Conservation (phyloP, 2,113 vertebrate species). For the Ageneiosus marmoratus region DNA sequence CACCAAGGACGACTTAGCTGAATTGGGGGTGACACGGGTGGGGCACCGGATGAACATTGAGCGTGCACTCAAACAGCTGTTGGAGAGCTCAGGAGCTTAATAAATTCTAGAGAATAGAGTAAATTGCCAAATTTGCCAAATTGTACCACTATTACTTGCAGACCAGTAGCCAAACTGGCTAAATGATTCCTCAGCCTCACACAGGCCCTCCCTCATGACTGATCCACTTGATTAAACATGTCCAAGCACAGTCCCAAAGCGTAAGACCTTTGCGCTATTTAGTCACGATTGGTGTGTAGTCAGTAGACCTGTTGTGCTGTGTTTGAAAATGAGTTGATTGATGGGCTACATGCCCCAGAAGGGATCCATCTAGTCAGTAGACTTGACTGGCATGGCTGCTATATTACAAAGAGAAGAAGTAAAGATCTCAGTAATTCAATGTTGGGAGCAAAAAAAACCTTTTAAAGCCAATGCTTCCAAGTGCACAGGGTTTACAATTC, state of each 20-base stretch:
- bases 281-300: neutral
- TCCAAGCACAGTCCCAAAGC: neutral
- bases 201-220: neutral
- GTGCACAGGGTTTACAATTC: constrained; percentile 46
- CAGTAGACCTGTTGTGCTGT: constrained; percentile 23
- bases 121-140: constrained; percentile 33
- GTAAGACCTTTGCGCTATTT: constrained; percentile 1
- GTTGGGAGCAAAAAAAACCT: constrained; percentile 24
- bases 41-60: constrained; percentile 99
- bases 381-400: constrained; percentile 20
- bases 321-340: constrained; percentile 9
- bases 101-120: constrained; percentile 36
- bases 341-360: constrained; percentile 3
- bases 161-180: constrained; percentile 17
- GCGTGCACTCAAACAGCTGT: constrained; percentile 90
- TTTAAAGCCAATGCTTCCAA: constrained; percentile 50
- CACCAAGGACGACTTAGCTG: constrained; percentile 97
- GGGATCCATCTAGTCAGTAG: neutral
- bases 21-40: constrained; percentile 95
- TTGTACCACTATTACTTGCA: constrained; percentile 28
- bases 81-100: constrained; percentile 83
- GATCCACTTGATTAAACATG: neutral
- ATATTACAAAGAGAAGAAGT: neutral
- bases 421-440: constrained; percentile 20
- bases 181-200: constrained; percentile 13